A percentile compares a stretch with the other conserved stretches of the same genome.
phyloP scores from a whole-genome alignment of 2,113 vertebrate species.

The Corythoichthys haematopterus region DNA sequence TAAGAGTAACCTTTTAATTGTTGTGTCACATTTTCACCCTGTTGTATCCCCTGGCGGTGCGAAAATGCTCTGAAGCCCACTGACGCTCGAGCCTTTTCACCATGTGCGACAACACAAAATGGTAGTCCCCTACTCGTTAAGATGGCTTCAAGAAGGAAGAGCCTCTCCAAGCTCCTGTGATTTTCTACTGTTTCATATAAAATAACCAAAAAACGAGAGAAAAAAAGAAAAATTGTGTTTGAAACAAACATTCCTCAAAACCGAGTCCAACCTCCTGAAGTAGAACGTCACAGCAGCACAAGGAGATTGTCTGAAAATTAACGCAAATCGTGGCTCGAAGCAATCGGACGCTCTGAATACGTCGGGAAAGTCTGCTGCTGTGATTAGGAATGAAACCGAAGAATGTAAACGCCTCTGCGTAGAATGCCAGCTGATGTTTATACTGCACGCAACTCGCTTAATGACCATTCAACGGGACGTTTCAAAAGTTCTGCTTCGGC shows the following conservation, averaged over 20 bases:
- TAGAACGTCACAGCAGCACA: background rate
- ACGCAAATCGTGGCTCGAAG: background rate
- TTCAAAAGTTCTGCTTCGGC: background rate
- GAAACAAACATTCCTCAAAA: conserved; percentile 46
- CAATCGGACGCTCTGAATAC: conserved; percentile 8
- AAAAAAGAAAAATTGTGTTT: conserved; percentile 1
- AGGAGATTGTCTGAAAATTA: background rate
- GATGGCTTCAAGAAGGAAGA: background rate
- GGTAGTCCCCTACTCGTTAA: background rate
- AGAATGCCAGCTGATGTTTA: background rate
- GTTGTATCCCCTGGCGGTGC: conserved; percentile 7
- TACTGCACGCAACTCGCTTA: background rate
- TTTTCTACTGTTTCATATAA: conserved; percentile 55
- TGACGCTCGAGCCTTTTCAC: conserved; percentile 6
- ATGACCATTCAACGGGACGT: background rate
- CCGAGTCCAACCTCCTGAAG: background rate
- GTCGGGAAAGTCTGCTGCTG: background rate
- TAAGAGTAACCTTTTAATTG: background rate
- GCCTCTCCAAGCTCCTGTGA: background rate
- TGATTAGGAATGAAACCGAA: conserved; percentile 7
- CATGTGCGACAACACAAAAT: conserved; percentile 5
- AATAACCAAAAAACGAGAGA: conserved; percentile 34
- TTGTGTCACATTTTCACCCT: conserved; percentile 43
- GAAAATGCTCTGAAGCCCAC: background rate
- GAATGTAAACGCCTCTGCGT: conserved; percentile 18